Base-by-base conservation (phyloP, 1,140 invertebrate genomes). In the Agraylea sexmaculata region DNA sequence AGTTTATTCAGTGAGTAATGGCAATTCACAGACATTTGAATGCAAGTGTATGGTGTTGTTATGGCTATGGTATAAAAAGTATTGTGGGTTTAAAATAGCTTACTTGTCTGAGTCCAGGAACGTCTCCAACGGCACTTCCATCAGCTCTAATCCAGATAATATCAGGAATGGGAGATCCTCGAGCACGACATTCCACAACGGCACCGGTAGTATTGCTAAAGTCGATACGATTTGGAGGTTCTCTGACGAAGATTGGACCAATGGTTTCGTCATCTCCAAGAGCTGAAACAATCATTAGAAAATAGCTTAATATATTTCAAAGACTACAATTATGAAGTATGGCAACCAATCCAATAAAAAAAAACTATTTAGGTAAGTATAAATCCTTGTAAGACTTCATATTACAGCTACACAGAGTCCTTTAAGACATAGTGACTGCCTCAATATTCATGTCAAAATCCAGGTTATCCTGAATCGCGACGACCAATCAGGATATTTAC, bases 181-280 rank as follows among this genome's bases (percentile, higher is more conserved):
- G 76, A 1, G 90, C 87, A 51, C 86, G 82, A 61, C 92, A 96
- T 61, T 91, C 86, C 30, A 96, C 84, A 46, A 84, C 79, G 40
- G 87, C 83, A 51, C 90, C 91, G 19, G 87, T 92, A 32, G 87
- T 89, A 61, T 95, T 95, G 42, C 86, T 88, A 64, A 95, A 94
- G 59, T 91, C 87, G 28, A 94, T 76, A 50, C 84, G 75, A 60
- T 86, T 87, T 43, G 84, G 83, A 15, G 89, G 90, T 71, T 92
- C 90, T 51, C 82, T 83, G 37, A 89, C 75, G 64, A 94, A 94
- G 34, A 91, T 83, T 6, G 88, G 90, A 54, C 89, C 90, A 56
- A 77, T 75, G 19, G 74, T 77, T 53, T 80, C 77, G 55, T 83
- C 78, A 57, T 82, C 79, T 43, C 66, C 69, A 7, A 37, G 42